Conservation (phyloP, 1,140 invertebrate genomes). For the Holotrichia oblita region DNA sequence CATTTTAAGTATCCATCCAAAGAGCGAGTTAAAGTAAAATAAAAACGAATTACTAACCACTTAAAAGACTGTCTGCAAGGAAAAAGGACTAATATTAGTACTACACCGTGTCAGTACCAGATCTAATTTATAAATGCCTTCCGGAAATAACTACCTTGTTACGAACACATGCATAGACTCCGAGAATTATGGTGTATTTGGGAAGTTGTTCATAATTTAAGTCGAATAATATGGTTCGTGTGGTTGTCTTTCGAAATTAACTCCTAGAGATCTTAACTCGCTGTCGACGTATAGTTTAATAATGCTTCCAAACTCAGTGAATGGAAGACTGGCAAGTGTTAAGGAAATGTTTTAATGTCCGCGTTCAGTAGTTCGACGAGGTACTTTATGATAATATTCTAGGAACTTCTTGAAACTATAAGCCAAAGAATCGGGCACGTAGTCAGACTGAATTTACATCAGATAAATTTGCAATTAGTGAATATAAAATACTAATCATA, state of each 20-base stretch:
- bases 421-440: background rate
- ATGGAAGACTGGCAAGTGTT: background rate
- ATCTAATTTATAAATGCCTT: background rate
- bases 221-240: background rate
- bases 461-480: background rate
- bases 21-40: too few species aligned
- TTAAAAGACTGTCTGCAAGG: too few species aligned
- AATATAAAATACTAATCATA: background rate
- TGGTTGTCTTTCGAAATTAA: background rate
- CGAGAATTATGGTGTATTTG: background rate
- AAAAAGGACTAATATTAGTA: too few species aligned
- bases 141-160: background rate
- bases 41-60: too few species aligned
- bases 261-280: background rate
- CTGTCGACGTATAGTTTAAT: background rate
- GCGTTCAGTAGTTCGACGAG: background rate
- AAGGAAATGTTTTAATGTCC: background rate
- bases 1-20: too few species aligned
- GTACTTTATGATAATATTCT: background rate
- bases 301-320: background rate
- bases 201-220: background rate
- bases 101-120: too few species aligned
- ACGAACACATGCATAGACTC: background rate
- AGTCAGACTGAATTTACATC: background rate
- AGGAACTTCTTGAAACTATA: background rate